Base-by-base conservation (phyloP, 2,888 invertebrate genomes). In the Syrphus vitripennis region DNA sequence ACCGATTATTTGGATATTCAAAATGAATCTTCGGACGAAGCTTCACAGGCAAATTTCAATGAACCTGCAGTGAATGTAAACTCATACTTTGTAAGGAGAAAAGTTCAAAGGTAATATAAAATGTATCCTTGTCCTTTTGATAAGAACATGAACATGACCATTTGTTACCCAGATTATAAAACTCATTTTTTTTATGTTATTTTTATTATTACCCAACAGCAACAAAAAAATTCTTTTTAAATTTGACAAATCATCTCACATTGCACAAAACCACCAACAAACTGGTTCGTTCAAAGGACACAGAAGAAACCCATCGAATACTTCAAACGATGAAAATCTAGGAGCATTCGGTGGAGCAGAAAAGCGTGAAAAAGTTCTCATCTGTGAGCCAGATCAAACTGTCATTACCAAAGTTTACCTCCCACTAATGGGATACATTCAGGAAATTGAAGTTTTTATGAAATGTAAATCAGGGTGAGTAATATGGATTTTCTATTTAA, bases 1-100 rank as follows among this genome's bases (percentile, higher is more conserved):
- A 96, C 96, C 19, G 97, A 97, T 90, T 98, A 98, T 92, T 93
- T 98, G 88, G 97, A 98, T 91, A 96, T 98, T 72, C 96, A 96
- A 92, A 97, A 96, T 91, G 95, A 95, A 88, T 89, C 92, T 19
- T 94, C 94, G 29, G 93, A 95, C 40, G 95, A 95, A 88, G 94
- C 92, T 87, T 94, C 92, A 89, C 94, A 92, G 87, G 91, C 90
- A 88, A 91, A 90, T 24, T 93, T 92, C 72, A 90, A 90, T 48
- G 93, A 93, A 77, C 92, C 92, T 42, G 90, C 90, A 37, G 91
- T 90, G 40, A 93, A 92, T 70, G 93, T 94, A 79, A 95, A 95
- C 91, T 93, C 90, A 12, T 93, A 89, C 88, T 93, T 93, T 82
- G 89, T 91, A 84, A 90, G 92, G 70, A 90, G 92, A 50, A 92